These are phyloP conservation scores for Eulemur coronatus DNA, from an alignment of 2,797 vertebrate species.

Conservation along the genomic window DNA sequence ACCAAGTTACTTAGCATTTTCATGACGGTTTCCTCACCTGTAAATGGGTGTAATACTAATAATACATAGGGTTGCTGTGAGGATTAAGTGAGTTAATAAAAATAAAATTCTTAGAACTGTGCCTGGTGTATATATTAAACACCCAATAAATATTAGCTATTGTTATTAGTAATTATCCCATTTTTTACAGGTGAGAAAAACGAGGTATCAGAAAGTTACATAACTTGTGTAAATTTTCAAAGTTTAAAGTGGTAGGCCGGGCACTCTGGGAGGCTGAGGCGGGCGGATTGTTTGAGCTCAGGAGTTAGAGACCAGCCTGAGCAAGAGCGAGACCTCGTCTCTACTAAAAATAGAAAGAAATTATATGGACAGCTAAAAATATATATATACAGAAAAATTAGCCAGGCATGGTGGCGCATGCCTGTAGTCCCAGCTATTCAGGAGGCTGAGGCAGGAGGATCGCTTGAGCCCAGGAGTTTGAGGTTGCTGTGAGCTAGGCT, in stretches of 20 bases:
- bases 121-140: not conserved
- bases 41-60: not conserved
- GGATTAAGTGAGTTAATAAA: not conserved
- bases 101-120: slow-evolving; percentile 20
- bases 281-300: no score
- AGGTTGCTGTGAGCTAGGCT: no score
- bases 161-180: not conserved
- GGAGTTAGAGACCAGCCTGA: no score
- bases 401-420: no score
- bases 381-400: no score
- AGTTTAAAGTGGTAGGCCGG: not conserved
- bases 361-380: no score
- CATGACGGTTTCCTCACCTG: not conserved
- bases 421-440: no score
- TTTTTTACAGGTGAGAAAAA: slow-evolving; percentile 8
- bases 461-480: no score
- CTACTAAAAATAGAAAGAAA: no score
- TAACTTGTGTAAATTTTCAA: not conserved
- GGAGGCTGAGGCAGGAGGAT: no score
- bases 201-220: not conserved
- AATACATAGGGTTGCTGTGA: not conserved
- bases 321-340: no score
- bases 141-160: not conserved
- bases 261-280: no score
- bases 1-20: not conserved